Evolutionary conservation across 2,888 invertebrate species (phyloP), one percentile per base, ranked within the genome.

Genomic region (Ichneumoninae sp.): DNA sequence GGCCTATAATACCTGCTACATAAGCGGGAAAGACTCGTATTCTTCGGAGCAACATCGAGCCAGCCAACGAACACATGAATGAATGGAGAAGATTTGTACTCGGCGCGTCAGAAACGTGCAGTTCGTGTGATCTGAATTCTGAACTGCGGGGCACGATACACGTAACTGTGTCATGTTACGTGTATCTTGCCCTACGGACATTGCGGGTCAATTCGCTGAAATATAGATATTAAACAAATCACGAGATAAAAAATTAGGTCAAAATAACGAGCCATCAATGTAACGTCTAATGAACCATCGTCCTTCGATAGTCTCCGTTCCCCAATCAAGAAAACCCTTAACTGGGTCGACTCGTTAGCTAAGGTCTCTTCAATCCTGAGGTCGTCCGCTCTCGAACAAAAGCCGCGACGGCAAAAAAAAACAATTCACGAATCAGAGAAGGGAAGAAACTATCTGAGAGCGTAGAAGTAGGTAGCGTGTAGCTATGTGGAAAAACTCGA

Each of bases 401-500:
- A 60, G 26, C 16, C 30, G 60, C 60, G 60, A 60, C 60, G 26
- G 16, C 60, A 16, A 30, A 19, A 57, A 33, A 33, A 62, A 33
- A 62, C 62, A 7, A 62, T 62, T 33, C n/a, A 33, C 62, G 30
- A 30, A 62, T 33, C 30, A n/a, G 30, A 22, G 60, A 47, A 70
- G 52, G 26, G 30, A 66, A 62, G 36, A 72, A 68, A 65, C 52
- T 62, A 19, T 69, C 40, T 8, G 57, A 77, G 68, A 77, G 72
- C 83, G 84, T 85, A 84, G 87, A 3, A 7, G 22, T 85, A 62
- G 44, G 44, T 47, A 0, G 44, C 44, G 44, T 47, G 44, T 26
- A 70, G 80, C 47, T 19, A 47, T 26, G 44, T 36, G 8, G 36
- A 70, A 80, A 83, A 76, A 80, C 54, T 68, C 60, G 65, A 76